Base-by-base conservation (phyloP, 2,113 vertebrate species). In the Ptilonorhynchus violaceus region DNA sequence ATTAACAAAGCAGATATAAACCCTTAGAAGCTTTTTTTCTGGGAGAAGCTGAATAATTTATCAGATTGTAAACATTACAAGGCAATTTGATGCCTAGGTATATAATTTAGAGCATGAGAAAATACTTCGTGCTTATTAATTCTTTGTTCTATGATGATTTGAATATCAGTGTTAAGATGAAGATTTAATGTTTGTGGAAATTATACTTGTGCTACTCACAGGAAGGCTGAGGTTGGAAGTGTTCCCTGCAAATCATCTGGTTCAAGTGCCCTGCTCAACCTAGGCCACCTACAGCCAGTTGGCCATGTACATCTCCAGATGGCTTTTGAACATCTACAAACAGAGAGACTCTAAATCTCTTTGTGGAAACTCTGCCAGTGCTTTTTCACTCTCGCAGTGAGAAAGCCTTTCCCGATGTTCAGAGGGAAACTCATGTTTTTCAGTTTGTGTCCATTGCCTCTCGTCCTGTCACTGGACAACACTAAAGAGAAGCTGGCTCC, bases 1-100 rank as follows among this genome's bases (percentile, higher is more conserved):
- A 97, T 97, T 97, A 97, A 96, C 95, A 95, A 96, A 94, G 49
- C 59, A 92, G 83, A 96, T 93, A 91, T 31, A 66, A 95, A 89
- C 24, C 10, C 63, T 94, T 87, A 94, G 79, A 95, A 89, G 70
- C 33, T 85, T 92, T 63, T 56, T 89, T 62, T 39, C 37, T 80
- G 69, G 85, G 52, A 49, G 68, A 93, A 95, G 96, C 14, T 33
- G 41, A 94, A 88, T 68, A 79, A 85, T 88, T 96, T 93, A 80
- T 93, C 91, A 83, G 95, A 94, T 80, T 3, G 11, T 67, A 94
- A 95, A 94, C 41, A 81, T 84, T 81, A 93, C 0, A 0, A 95
- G 73, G 91, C 67, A 92, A 89, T 76, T 89, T 72, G 68, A 89
- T 5, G 4, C 46, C 46, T 81, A 81, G 16, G n/a, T 77, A 58